Conservation (phyloP, 1,140 invertebrate species). For the Arion vulgaris region DNA sequence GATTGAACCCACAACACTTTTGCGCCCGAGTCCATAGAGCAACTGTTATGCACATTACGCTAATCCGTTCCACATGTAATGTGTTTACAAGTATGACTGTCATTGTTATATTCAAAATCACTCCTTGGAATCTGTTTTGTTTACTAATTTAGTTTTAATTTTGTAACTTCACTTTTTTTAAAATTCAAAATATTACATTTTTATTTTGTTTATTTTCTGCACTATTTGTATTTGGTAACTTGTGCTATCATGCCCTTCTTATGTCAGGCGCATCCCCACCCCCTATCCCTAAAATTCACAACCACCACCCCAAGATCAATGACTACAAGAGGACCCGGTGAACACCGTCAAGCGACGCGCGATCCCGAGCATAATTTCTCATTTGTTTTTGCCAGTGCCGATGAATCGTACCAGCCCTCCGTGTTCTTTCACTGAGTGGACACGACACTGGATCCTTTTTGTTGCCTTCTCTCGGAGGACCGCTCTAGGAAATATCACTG, state of each 20-base stretch:
- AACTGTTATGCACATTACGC: no score
- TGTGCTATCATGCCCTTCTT: neutral
- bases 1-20: no score
- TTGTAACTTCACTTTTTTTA: no score
- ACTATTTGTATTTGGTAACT: no score
- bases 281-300: neutral
- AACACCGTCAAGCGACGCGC: slow-evolving; percentile 15
- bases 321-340: neutral
- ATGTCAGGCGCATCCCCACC: neutral
- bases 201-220: no score
- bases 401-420: slow-evolving; percentile 6
- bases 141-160: no score
- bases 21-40: no score
- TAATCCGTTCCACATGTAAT: no score
- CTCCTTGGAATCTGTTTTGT: no score
- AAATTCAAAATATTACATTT: no score
- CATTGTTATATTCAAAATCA: no score
- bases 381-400: slow-evolving; percentile 19
- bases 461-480: slow-evolving; percentile 2
- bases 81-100: no score
- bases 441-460: neutral
- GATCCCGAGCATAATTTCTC: slow-evolving; percentile 22
- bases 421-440: slow-evolving; percentile 22
- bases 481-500: neutral
- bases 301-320: slow-evolving; percentile 9